A percentile compares a stretch with the other conserved stretches of the same genome.
Evolutionary conservation across 92 coral and sea anemone species (phyloP).

Genomic region (Porites lobata): DNA sequence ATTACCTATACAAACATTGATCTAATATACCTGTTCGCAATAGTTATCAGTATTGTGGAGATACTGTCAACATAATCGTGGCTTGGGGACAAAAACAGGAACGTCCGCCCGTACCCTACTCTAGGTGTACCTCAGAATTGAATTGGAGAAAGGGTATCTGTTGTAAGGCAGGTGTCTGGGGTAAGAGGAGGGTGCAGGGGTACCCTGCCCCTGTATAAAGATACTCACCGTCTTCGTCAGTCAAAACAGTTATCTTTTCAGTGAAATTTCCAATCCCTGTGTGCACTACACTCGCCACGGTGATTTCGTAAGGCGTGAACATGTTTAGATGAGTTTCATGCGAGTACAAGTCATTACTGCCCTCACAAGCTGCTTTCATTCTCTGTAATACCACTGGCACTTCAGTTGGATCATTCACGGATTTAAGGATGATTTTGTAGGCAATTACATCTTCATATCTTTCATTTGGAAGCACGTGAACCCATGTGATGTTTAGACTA

Average conservation of each 20-base stretch:
- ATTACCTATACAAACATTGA: too few relatives aligned
- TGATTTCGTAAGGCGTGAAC: conserved; percentile 49
- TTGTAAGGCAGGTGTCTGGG: too few relatives aligned
- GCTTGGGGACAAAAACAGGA: too few relatives aligned
- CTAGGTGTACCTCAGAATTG: too few relatives aligned
- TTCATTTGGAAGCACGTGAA: conserved; percentile 39
- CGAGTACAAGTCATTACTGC: not conserved
- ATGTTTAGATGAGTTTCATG: conserved; percentile 20
- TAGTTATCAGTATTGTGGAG: too few relatives aligned
- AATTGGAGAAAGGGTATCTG: too few relatives aligned
- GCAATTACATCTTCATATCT: conserved; percentile 57
- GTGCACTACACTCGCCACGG: conserved; percentile 34
- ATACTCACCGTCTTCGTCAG: conserved; percentile 67
- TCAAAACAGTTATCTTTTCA: conserved; percentile 28
- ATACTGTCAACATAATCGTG: too few relatives aligned
- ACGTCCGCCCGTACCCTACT: too few relatives aligned
- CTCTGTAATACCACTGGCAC: not conserved
- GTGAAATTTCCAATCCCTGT: conserved; percentile 28
- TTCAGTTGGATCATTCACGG: not conserved
- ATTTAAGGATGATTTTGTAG: conserved; percentile 35
- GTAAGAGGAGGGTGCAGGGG: too few relatives aligned
- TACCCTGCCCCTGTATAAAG: not conserved
- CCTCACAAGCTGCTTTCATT: conserved; percentile 3
- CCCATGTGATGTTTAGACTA: conserved; percentile 69
- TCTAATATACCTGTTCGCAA: too few relatives aligned